Evolutionary conservation across 2,888 invertebrate species (phyloP).

Genomic region (Achlya flavicornis): DNA sequence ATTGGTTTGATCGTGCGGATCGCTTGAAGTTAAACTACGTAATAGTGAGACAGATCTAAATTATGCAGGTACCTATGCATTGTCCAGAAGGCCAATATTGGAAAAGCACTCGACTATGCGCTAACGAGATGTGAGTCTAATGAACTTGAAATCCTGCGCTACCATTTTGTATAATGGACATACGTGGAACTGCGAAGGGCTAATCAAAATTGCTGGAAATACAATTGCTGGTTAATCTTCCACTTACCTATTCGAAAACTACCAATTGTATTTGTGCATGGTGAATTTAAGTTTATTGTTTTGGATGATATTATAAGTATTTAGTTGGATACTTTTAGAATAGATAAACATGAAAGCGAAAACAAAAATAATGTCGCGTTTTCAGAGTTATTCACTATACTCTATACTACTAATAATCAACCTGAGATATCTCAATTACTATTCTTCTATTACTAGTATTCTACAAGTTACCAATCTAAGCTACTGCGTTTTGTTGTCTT

Average conservation of each 20-base stretch:
- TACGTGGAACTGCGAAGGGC: slow-evolving; percentile 55
- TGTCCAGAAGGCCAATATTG: slow-evolving; percentile 76
- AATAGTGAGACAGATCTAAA: slow-evolving; percentile 23
- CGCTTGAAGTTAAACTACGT: slow-evolving; percentile 36
- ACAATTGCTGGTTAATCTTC: background rate
- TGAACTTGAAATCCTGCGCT: slow-evolving; percentile 80
- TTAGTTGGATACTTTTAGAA: too few species aligned
- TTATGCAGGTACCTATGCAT: slow-evolving; percentile 29
- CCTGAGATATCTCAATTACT: too few species aligned
- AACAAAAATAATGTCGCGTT: too few species aligned
- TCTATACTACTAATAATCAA: too few species aligned
- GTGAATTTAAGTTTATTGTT: too few species aligned
- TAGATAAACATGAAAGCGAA: too few species aligned
- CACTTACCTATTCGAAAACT: background rate
- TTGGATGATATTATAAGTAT: too few species aligned
- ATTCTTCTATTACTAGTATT: too few species aligned
- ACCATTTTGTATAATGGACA: slow-evolving; percentile 78
- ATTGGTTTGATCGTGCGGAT: slow-evolving; percentile 48
- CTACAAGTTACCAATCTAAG: too few species aligned
- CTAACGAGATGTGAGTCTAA: slow-evolving; percentile 80
- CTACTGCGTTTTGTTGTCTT: too few species aligned
- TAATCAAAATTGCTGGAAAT: slow-evolving; percentile 12
- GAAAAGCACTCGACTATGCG: slow-evolving; percentile 75
- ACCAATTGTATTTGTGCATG: background rate
- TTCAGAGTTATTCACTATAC: too few species aligned